These are phyloP conservation scores for Castor canadensis DNA, from an alignment of 2,113 vertebrate species.

Conservation along the genomic window DNA sequence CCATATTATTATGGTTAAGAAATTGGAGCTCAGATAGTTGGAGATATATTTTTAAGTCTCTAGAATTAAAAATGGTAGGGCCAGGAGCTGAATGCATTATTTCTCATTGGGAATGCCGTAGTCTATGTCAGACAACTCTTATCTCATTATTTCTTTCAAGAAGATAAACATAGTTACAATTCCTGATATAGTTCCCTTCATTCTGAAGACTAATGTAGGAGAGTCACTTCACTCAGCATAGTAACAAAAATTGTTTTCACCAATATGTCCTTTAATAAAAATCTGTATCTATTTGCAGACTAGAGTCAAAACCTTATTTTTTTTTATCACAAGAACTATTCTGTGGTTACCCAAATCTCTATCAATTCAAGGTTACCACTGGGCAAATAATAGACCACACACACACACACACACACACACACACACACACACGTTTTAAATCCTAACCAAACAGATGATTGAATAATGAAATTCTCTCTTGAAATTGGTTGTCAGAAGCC, in stretches of 20 bases:
- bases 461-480: not conserved
- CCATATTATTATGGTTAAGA: not conserved
- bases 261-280: not conserved
- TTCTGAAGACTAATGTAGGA: not conserved
- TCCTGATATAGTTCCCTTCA: not conserved
- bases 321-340: not conserved
- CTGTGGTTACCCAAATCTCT: constrained; percentile 1
- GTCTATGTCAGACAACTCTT: no score
- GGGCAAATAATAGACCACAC: not conserved
- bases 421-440: not conserved
- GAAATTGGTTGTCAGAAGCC: not conserved
- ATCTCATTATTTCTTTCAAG: not conserved
- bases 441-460: not conserved
- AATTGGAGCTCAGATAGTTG: not conserved
- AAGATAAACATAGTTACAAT: not conserved
- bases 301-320: not conserved
- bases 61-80: not conserved
- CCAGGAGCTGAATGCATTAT: not conserved
- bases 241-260: not conserved
- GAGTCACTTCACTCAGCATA: not conserved
- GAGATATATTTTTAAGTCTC: not conserved
- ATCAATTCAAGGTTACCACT: not conserved
- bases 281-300: not conserved
- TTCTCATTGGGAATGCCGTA: no score
- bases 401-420: no score